Percentiles rank a stretch among this genome's conserved stretches.
These are phyloP conservation scores for Cisticola juncidis DNA, from an alignment of 2,113 vertebrate genomes.

Conservation along the genomic window DNA sequence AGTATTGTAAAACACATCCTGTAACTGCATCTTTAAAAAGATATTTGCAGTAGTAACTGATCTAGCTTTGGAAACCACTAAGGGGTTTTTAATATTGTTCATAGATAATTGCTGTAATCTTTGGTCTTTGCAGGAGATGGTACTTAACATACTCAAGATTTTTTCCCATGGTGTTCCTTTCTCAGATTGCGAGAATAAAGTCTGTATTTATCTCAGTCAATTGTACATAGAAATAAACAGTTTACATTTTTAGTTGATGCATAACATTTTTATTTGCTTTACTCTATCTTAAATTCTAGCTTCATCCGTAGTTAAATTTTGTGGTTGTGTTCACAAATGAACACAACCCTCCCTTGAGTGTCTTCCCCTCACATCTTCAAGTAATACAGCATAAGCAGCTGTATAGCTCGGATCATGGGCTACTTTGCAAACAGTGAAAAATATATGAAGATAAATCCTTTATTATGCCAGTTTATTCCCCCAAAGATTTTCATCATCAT, in stretches of 20 bases:
- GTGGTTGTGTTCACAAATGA: background rate
- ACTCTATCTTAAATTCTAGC: slow-evolving; percentile 2
- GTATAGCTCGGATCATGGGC: background rate
- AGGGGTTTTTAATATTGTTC: slow-evolving; percentile 42
- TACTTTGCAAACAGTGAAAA: background rate
- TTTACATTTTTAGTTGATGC: background rate
- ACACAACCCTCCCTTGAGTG: background rate
- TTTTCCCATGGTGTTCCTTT: slow-evolving; percentile 26
- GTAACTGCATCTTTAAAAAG: background rate
- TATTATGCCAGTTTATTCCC: background rate
- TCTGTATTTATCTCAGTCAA: background rate
- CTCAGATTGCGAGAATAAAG: background rate
- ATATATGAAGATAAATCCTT: background rate
- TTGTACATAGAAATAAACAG: slow-evolving; percentile 37
- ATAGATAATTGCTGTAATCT: slow-evolving; percentile 10
- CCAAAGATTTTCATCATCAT: background rate
- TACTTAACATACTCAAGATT: slow-evolving; percentile 20
- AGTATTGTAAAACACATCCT: background rate
- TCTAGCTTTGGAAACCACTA: background rate
- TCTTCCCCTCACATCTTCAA: background rate
- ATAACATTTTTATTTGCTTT: slow-evolving; percentile 39
- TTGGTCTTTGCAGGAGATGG: slow-evolving; percentile 44
- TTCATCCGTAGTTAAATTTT: slow-evolving; percentile 37
- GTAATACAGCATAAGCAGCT: slow-evolving; percentile 5
- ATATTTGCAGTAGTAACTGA: background rate